phyloP scores from a whole-genome alignment of 2,113 vertebrate species.

The Zosterops lateralis region DNA sequence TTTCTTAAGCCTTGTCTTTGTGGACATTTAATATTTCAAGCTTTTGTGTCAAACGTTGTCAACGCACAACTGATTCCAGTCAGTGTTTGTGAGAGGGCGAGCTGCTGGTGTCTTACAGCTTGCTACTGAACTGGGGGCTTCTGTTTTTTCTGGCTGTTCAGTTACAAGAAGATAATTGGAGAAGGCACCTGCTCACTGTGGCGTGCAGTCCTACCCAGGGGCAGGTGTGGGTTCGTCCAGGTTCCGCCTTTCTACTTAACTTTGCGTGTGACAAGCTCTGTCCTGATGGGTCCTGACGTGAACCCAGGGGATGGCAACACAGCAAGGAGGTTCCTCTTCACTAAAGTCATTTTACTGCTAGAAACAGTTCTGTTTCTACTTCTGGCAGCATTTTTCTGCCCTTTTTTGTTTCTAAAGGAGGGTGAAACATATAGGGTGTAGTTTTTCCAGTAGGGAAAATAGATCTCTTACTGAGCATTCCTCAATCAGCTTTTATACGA shows the following conservation, averaged over 20 bases:
- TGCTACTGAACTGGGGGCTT: neutral
- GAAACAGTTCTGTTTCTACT: neutral
- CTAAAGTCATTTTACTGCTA: neutral
- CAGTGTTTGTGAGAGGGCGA: neutral
- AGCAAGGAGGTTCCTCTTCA: neutral
- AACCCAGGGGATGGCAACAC: neutral
- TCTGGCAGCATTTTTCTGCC: neutral
- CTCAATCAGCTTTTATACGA: neutral
- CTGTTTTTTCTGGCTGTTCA: neutral
- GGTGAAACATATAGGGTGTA: neutral
- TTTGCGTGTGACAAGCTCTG: neutral
- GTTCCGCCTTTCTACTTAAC: neutral
- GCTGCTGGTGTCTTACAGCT: neutral
- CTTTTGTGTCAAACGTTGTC: neutral
- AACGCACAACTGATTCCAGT: neutral
- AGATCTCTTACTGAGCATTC: neutral
- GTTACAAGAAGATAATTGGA: neutral
- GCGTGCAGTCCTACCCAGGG: neutral
- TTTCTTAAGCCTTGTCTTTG: neutral
- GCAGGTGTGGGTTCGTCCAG: neutral
- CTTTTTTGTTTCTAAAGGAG: neutral
- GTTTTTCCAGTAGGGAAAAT: neutral
- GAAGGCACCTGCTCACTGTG: neutral
- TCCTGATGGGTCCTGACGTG: slow-evolving; percentile 55
- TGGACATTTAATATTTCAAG: neutral